phyloP scores from a whole-genome alignment of 1,140 invertebrate genomes.

The Babylonia areolata region DNA sequence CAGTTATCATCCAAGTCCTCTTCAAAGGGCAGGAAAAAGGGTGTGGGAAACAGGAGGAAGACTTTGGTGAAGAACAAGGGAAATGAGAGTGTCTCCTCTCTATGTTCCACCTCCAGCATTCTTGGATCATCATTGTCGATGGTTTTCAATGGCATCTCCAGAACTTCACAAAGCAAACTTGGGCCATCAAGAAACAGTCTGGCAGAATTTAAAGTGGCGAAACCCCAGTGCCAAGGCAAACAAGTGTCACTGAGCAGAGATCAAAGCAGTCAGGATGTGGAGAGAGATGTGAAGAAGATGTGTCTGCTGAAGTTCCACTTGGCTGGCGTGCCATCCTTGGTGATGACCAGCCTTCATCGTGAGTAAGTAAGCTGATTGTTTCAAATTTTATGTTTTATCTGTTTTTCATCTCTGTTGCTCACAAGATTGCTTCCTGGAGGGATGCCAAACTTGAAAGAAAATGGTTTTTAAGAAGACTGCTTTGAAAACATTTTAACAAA shows the following conservation, averaged over 20 bases:
- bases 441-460: too few species aligned
- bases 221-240: slow-evolving; percentile 19
- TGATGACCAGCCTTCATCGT: slow-evolving; percentile 69
- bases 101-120: slow-evolving; percentile 12
- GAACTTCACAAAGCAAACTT: background rate
- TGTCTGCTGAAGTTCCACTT: background rate
- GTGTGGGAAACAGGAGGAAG: background rate
- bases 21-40: background rate
- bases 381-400: slow-evolving; percentile 12
- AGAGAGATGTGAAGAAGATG: background rate
- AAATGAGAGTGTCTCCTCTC: background rate
- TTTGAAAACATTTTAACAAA: too few species aligned
- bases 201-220: slow-evolving; percentile 57
- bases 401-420: slow-evolving; percentile 1
- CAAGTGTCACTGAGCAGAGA: background rate
- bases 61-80: background rate
- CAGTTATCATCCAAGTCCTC: background rate
- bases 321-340: slow-evolving; percentile 53
- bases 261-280: background rate
- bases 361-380: slow-evolving; percentile 51
- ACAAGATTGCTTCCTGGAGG: too few species aligned
- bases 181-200: slow-evolving; percentile 55
- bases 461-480: too few species aligned
- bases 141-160: slow-evolving; percentile 51
- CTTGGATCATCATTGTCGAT: slow-evolving; percentile 60